Conservation (phyloP, 2,113 vertebrate genomes). For the Smithornis capensis region DNA sequence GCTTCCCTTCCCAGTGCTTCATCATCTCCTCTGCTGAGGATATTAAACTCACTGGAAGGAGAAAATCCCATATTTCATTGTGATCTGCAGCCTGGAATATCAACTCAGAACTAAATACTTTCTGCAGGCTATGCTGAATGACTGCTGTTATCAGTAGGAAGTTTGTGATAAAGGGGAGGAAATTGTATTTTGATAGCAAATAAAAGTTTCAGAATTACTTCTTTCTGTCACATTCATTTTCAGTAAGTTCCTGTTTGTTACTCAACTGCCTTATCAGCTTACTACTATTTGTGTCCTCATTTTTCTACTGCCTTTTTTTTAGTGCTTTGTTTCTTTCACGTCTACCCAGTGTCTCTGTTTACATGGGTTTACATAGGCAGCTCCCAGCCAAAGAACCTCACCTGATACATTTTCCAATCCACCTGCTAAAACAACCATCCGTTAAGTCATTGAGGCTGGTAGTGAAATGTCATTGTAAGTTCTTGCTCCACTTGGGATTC, state of each 20-base stretch:
- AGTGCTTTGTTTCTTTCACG: background rate
- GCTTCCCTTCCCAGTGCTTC: background rate
- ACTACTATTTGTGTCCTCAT: background rate
- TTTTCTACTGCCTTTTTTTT: background rate
- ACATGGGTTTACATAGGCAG: background rate
- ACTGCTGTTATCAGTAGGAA: background rate
- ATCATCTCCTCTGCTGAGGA: background rate
- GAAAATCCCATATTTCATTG: background rate
- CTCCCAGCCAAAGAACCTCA: background rate
- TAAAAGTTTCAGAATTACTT: background rate
- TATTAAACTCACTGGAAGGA: background rate
- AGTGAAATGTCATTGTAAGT: background rate
- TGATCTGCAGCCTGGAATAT: background rate
- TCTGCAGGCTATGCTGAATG: background rate
- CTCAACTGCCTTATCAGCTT: background rate
- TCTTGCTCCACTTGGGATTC: background rate
- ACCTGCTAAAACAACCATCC: rapidly evolving
- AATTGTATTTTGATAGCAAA: background rate
- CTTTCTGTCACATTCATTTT: background rate
- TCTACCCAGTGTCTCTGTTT: background rate
- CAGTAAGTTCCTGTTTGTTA: background rate
- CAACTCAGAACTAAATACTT: background rate
- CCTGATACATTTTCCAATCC: background rate
- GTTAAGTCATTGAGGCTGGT: background rate
- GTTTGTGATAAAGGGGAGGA: background rate